Evolutionary conservation across 1,140 invertebrate species (phyloP).

Genomic region (Oreohelix idahoensis): DNA sequence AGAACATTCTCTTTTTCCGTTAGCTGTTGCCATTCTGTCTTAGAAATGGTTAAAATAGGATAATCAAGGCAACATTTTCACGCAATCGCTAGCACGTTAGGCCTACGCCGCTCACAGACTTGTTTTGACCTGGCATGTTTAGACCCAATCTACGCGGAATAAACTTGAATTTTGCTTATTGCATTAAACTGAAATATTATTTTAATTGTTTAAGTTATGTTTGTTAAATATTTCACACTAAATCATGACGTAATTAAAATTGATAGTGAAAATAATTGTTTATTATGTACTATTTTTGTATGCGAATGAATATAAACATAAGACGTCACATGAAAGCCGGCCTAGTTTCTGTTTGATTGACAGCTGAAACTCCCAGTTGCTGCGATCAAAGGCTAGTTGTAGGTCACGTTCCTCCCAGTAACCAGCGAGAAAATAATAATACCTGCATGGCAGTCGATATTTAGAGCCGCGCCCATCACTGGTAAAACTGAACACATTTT

Average conservation of each 20-base stretch:
- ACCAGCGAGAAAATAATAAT: conserved; percentile 1
- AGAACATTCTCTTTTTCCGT: conserved; percentile 46
- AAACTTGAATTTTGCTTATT: too few relatives aligned
- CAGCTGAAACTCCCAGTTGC: conserved; percentile 36
- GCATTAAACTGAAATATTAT: too few relatives aligned
- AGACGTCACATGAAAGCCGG: not conserved
- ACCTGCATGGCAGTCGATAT: conserved; percentile 30
- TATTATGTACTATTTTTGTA: not conserved
- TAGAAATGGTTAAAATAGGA: not conserved
- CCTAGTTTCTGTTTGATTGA: conserved; percentile 42
- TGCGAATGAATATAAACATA: not conserved
- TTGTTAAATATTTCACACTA: too few relatives aligned
- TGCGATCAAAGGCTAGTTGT: conserved; percentile 8
- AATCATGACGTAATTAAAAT: too few relatives aligned
- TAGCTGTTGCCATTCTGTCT: conserved; percentile 47
- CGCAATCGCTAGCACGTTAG: not conserved
- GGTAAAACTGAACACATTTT: too few relatives aligned
- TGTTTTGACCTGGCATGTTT: conserved; percentile 31
- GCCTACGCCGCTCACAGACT: conserved; percentile 16
- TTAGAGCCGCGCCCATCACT: conserved; percentile 34
- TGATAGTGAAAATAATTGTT: too few relatives aligned
- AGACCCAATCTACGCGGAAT: conserved; percentile 34
- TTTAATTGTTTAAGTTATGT: too few relatives aligned
- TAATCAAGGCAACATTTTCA: not conserved
- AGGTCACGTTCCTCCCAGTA: conserved; percentile 22